Base-by-base conservation (phyloP, 1,140 invertebrate species). In the Oreohelix idahoensis region DNA sequence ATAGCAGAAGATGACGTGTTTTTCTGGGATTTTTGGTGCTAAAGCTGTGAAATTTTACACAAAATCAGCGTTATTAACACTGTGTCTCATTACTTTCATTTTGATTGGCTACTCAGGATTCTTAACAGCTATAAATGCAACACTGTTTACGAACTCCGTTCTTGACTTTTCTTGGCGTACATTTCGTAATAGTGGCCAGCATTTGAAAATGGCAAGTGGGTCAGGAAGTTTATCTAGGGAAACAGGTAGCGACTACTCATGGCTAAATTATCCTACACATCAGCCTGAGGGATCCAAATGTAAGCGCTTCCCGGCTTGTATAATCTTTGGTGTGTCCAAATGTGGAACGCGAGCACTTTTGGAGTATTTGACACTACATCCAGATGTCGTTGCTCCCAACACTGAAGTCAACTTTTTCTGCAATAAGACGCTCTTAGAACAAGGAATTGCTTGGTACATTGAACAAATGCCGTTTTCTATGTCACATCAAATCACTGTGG, bases 261-360 rank as follows among this genome's bases (percentile, higher is more conserved):
- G n/a, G 45, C 45, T 49, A 49, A 49, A 49, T 17, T 49, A 49
- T 11, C 10, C 45, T 17, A 49, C 45, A 49, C 45, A 49, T 49
- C 8, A 49, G 45, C n/a, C n/a, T n/a, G n/a, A n/a, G n/a, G n/a
- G 42, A 8, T 58, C 53, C 20, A 58, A n/a, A 58, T 58, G 53
- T n/a, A n/a, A n/a, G n/a, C n/a, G n/a, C n/a, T 75, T 82, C 29
- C 80, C 80, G 0, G 4, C 32, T 5, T 74, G 70, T 32, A 82
- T 82, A 10, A 82, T 82, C 23, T 35, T 82, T n/a, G 80, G 80
- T n/a, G 80, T 82, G 17, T 82, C 80, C 5, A 82, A 82, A 45
- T 51, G 80, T 75, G 80, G 80, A 23, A 82, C 80, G 1, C 32
- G 51, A 38, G 80, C 80, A n/a, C 26, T 82, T 2, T 38, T 73